A percentile compares a stretch with the other conserved stretches of the same genome.
These are phyloP conservation scores for Aix galericulata DNA, from an alignment of 2,113 vertebrate genomes.

Conservation along the genomic window DNA sequence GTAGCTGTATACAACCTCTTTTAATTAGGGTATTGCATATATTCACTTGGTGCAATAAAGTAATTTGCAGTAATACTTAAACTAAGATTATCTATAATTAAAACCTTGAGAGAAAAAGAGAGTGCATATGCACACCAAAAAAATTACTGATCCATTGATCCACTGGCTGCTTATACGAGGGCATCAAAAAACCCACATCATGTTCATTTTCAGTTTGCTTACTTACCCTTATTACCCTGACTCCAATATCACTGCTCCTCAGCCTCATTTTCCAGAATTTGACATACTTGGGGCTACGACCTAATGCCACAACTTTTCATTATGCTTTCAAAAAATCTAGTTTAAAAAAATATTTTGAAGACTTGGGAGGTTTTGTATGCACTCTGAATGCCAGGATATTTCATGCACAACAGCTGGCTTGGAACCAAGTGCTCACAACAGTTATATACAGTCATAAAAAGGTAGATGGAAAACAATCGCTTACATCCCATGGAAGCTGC, in stretches of 20 bases:
- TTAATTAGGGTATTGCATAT: not conserved
- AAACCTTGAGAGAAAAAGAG: not conserved
- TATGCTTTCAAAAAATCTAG: not conserved
- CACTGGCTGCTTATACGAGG: rapidly evolving
- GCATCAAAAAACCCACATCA: not conserved
- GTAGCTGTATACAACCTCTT: not conserved
- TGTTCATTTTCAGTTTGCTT: too few relatives aligned
- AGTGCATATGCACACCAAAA: not conserved
- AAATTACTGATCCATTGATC: not conserved
- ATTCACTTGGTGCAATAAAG: not conserved
- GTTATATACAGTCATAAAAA: rapidly evolving
- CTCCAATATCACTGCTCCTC: not conserved
- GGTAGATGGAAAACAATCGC: rapidly evolving
- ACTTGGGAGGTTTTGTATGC: not conserved
- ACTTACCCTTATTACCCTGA: not conserved
- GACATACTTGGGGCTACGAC: too few relatives aligned
- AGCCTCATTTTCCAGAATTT: not conserved
- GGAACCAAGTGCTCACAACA: rapidly evolving
- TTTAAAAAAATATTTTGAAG: not conserved
- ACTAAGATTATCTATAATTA: not conserved
- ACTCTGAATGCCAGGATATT: not conserved
- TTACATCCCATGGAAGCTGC: not conserved
- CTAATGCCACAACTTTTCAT: not conserved
- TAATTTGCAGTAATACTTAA: not conserved
- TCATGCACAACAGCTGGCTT: not conserved